Evolutionary conservation across 2,888 invertebrate genomes (phyloP), one percentile per base, ranked within the genome.

Genomic region (Xylocampa areola): DNA sequence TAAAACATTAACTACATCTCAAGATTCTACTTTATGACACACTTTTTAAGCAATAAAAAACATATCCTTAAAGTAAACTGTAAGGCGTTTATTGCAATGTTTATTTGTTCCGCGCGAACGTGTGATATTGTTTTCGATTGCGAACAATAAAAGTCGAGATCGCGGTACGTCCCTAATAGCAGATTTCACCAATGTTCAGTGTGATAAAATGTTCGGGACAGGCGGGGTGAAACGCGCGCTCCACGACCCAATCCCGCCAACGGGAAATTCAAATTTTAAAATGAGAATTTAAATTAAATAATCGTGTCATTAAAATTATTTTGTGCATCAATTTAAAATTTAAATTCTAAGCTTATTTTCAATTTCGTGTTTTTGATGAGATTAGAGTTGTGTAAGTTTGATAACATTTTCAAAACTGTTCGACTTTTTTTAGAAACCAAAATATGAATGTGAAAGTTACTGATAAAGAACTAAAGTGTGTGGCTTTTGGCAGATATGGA

Each of bases 131-230:
- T 63, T 69, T 61, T 71, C 73, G 72, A 77, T 82, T 73, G 77
- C 77, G 59, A 73, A 79, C 78, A 79, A 78, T 79, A 79, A 81
- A 80, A 80, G 75, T 81, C 77, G 84, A 84, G 68, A 64, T 58
- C 62, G 27, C n/a, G 63, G 79, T 54, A 80, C 91, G 77, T 80
- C 91, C 74, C 91, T 91, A 90, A 76, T 69, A 77, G 81, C 77
- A 85, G 87, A 90, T 90, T 90, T 88, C 81, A 79, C 79, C 79
- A 81, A 77, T 79, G 81, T 82, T 90, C 91, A 91, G 91, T 91
- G 83, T 87, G 91, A 90, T 90, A 90, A 89, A 90, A 89, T 88
- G 89, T 84, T 86, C 76, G 87, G 76, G 76, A 78, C 76, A 80
- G 79, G 85, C 85, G 87, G 89, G 80, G 82, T 86, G 78, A 80